These are phyloP conservation scores for Rhingia rostrata DNA, from an alignment of 2,888 invertebrate species.

Conservation along the genomic window DNA sequence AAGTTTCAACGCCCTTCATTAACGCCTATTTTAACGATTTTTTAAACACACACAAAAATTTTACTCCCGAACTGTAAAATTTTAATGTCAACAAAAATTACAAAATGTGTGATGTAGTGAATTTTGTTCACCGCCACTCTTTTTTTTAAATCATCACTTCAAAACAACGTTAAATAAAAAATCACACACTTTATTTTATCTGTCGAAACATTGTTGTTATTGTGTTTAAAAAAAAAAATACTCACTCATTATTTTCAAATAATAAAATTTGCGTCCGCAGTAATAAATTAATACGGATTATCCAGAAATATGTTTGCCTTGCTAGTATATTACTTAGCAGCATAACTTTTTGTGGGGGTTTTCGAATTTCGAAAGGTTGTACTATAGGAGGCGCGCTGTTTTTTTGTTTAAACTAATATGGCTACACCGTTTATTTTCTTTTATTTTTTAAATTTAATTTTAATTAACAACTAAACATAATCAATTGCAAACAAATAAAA, in stretches of 20 bases:
- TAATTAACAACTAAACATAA: slow-evolving; percentile 42
- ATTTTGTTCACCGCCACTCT: no score
- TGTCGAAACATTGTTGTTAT: background rate
- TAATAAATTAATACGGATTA: slow-evolving; percentile 67
- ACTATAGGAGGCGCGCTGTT: slow-evolving; percentile 64
- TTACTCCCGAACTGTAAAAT: no score
- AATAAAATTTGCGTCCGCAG: slow-evolving; percentile 67
- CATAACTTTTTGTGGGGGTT: slow-evolving; percentile 62
- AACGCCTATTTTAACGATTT: no score
- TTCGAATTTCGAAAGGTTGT: slow-evolving; percentile 63
- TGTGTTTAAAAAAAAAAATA: slow-evolving; percentile 24
- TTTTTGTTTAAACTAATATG: slow-evolving; percentile 57
- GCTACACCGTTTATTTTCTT: slow-evolving; percentile 59
- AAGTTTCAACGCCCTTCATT: no score
- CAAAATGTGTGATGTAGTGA: no score
- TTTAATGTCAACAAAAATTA: no score
- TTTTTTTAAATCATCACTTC: background rate
- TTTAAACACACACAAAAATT: no score
- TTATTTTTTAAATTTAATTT: background rate
- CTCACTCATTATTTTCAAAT: slow-evolving; percentile 70
- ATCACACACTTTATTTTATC: background rate
- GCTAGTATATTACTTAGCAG: slow-evolving; percentile 63
- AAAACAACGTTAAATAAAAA: background rate
- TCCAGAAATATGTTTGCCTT: slow-evolving; percentile 68
- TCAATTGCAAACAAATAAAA: slow-evolving; percentile 45